Evolutionary conservation across 2,113 vertebrate genomes (phyloP).

Genomic region (Percopsis transmontana): DNA sequence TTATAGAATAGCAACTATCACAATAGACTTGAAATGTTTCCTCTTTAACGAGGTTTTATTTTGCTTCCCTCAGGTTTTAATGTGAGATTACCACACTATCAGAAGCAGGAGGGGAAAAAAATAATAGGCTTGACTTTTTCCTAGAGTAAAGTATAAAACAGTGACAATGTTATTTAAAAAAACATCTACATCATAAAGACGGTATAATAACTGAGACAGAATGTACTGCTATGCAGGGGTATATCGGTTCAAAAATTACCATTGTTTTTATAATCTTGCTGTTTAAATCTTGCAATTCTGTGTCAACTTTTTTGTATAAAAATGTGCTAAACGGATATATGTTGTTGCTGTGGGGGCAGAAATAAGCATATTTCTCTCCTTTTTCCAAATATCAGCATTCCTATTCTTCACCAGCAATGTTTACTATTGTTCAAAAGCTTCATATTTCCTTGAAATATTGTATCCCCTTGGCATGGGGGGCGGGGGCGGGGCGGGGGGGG

Average conservation of each 20-base stretch:
- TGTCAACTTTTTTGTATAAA: background rate
- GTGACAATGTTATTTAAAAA: background rate
- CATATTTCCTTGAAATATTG: conserved; percentile 60
- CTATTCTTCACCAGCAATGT: conserved; percentile 40
- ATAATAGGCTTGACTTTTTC: background rate
- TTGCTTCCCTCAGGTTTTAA: conserved; percentile 15
- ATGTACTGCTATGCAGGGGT: background rate
- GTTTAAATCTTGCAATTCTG: too few relatives aligned
- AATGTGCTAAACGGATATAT: background rate
- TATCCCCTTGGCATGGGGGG: conserved; percentile 29
- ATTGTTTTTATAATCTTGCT: too few relatives aligned
- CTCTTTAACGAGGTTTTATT: conserved; percentile 31
- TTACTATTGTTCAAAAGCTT: conserved; percentile 50
- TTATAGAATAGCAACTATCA: conserved; percentile 64
- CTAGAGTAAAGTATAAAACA: background rate
- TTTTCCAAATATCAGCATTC: conserved; percentile 39
- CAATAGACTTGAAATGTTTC: conserved; percentile 12
- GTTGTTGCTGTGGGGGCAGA: conserved; percentile 23
- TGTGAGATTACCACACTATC: background rate
- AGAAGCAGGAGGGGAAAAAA: background rate
- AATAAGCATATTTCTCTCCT: conserved; percentile 7
- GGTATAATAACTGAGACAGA: background rate
- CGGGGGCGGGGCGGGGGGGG: too few relatives aligned
- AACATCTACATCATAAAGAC: background rate
- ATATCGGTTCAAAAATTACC: too few relatives aligned